phyloP scores from a whole-genome alignment of 2,797 vertebrate genomes.

The Gymnoscopelus braueri region DNA sequence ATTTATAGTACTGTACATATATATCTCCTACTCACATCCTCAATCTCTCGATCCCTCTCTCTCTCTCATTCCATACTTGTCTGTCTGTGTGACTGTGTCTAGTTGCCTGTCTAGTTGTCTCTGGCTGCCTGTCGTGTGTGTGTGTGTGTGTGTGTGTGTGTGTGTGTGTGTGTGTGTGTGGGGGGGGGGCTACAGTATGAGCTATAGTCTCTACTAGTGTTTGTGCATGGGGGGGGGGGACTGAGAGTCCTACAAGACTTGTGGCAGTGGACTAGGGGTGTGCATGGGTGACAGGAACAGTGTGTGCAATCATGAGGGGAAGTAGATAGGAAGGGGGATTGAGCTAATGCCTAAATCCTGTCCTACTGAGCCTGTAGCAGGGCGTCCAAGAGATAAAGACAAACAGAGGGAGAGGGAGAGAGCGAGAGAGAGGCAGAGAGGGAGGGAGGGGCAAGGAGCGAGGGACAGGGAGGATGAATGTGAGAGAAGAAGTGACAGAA shows the following conservation, averaged over 20 bases:
- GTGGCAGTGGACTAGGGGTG: slow-evolving; percentile 49
- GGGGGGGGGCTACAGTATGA: slow-evolving; percentile 15
- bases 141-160: background rate
- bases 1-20: too few relatives aligned
- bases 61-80: slow-evolving; percentile 14
- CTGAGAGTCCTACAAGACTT: slow-evolving; percentile 48
- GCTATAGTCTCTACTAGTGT: slow-evolving; percentile 33
- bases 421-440: slow-evolving; percentile 29
- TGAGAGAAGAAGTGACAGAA: background rate
- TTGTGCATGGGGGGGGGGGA: slow-evolving; percentile 30
- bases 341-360: slow-evolving; percentile 75
- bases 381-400: slow-evolving; percentile 67
- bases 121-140: slow-evolving; percentile 29
- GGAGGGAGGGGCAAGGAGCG: slow-evolving; percentile 22
- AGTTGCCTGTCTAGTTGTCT: slow-evolving; percentile 39
- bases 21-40: too few relatives aligned
- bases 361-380: slow-evolving; percentile 69
- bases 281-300: slow-evolving; percentile 67
- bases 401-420: slow-evolving; percentile 43
- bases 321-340: slow-evolving; percentile 68
- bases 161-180: too few relatives aligned
- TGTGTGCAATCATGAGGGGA: slow-evolving; percentile 66
- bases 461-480: too few relatives aligned
- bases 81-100: background rate
- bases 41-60: slow-evolving; percentile 8